Evolutionary conservation across 2,113 vertebrate species (phyloP).

Genomic region (Ophthalmotilapia sp.): DNA sequence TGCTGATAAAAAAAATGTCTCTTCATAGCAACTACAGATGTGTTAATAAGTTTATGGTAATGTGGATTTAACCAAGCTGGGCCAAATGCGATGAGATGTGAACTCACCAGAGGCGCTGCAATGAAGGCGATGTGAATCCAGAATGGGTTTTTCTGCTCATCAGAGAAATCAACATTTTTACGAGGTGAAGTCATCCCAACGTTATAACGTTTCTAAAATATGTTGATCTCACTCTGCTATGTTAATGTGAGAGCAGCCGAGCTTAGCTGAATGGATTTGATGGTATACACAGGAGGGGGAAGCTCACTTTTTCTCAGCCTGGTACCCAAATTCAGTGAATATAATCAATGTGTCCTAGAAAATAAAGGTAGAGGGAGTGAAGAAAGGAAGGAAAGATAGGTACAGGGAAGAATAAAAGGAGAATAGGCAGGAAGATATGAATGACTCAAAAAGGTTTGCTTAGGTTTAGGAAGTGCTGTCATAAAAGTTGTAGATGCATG

Average conservation of each 20-base stretch:
- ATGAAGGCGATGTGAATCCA: background rate
- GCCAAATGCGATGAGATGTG: constrained; percentile 7
- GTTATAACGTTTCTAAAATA: constrained; percentile 46
- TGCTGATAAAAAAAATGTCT: constrained; percentile 1
- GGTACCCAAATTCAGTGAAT: constrained; percentile 15
- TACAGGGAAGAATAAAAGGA: background rate
- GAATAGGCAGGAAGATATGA: background rate
- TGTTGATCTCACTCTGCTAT: constrained; percentile 44
- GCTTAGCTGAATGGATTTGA: constrained; percentile 55
- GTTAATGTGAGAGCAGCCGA: constrained; percentile 42
- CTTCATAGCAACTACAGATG: constrained; percentile 4
- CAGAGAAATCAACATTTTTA: constrained; percentile 58
- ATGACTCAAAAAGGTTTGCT: background rate
- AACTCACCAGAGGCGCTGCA: constrained; percentile 7
- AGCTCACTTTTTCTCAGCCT: background rate
- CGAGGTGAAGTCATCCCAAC: constrained; percentile 29
- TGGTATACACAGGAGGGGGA: constrained; percentile 19
- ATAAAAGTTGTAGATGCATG: background rate
- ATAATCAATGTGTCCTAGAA: constrained; percentile 24
- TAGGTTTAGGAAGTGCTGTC: background rate
- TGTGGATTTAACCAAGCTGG: constrained; percentile 11
- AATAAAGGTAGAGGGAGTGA: background rate
- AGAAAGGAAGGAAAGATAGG: background rate
- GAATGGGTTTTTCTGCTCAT: constrained; percentile 20
- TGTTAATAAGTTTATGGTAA: constrained; percentile 39